Percentiles rank a stretch among this genome's conserved stretches.
phyloP scores from a whole-genome alignment of 2,797 vertebrate species.

The Eupleurogrammus muticus region DNA sequence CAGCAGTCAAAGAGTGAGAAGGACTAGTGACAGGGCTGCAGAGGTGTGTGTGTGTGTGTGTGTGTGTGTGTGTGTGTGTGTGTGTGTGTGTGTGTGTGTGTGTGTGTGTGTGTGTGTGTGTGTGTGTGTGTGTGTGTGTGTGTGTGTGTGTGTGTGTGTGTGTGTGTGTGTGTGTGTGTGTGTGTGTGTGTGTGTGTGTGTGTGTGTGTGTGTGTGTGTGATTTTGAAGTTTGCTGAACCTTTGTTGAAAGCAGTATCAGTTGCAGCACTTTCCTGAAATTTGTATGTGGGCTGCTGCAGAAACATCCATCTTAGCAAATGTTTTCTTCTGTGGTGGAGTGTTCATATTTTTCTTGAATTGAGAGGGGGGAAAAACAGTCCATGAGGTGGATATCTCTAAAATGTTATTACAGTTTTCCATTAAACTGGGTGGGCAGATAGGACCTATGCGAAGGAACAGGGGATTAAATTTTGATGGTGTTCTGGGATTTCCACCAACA shows the following conservation, averaged over 20 bases:
- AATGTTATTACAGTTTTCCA: slow-evolving; percentile 30
- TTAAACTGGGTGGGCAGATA: slow-evolving; percentile 26
- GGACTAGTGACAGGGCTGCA: slow-evolving; percentile 46
- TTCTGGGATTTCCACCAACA: slow-evolving; percentile 42
- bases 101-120: slow-evolving; percentile 27
- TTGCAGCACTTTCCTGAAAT: slow-evolving; percentile 46
- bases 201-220: slow-evolving; percentile 29
- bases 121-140: slow-evolving; percentile 27
- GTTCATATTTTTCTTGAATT: slow-evolving; percentile 21
- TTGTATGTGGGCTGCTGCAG: slow-evolving; percentile 31
- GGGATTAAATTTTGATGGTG: slow-evolving; percentile 21
- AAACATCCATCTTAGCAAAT: slow-evolving; percentile 26
- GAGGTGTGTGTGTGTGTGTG: slow-evolving; percentile 25
- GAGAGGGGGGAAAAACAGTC: slow-evolving; percentile 12
- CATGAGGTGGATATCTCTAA: slow-evolving; percentile 16
- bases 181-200: slow-evolving; percentile 27
- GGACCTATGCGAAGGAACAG: slow-evolving; percentile 27
- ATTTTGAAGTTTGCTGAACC: slow-evolving; percentile 18
- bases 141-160: slow-evolving; percentile 31
- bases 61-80: slow-evolving; percentile 18
- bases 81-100: slow-evolving; percentile 18
- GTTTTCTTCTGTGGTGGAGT: slow-evolving; percentile 8
- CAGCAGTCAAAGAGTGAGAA: slow-evolving; percentile 42
- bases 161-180: slow-evolving; percentile 28
- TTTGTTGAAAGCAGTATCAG: slow-evolving; percentile 42